Conservation (phyloP, 2,797 vertebrate species). For the Coendou prehensilis region DNA sequence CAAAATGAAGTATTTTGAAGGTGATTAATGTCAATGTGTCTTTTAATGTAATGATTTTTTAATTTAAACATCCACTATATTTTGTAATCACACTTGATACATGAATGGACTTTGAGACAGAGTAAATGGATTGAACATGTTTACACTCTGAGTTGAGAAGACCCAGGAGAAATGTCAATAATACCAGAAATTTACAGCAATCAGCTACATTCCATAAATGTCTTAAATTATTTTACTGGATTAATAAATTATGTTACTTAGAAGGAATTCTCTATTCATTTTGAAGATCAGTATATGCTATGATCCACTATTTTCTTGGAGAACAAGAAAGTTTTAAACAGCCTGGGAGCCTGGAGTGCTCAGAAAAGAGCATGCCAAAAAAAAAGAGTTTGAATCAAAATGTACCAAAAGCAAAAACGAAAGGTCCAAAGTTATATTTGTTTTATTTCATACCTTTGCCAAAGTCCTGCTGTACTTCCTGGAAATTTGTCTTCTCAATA, state of each 20-base stretch:
- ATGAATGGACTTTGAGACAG: background rate
- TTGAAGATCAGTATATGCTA: background rate
- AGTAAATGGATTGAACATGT: background rate
- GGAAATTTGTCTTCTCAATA: background rate
- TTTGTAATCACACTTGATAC: background rate
- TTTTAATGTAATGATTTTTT: background rate
- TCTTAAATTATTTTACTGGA: conserved; percentile 9
- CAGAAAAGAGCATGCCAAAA: background rate
- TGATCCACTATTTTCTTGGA: background rate
- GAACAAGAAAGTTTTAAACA: background rate
- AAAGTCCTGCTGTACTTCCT: background rate
- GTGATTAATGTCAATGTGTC: background rate
- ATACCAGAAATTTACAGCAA: conserved; percentile 22
- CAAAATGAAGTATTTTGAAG: background rate
- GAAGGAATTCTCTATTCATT: conserved; percentile 41
- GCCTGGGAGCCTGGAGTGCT: background rate
- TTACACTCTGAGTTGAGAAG: conserved; percentile 24
- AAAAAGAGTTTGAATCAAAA: conserved; percentile 8
- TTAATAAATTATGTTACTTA: conserved; percentile 53
- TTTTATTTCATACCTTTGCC: background rate
- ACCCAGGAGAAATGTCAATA: conserved; percentile 23
- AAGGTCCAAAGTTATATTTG: background rate
- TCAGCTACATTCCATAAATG: conserved; percentile 21
- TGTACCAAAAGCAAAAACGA: conserved; percentile 1
- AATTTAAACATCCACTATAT: background rate